Conservation (phyloP, 2,113 vertebrate genomes). For the Riparia riparia region DNA sequence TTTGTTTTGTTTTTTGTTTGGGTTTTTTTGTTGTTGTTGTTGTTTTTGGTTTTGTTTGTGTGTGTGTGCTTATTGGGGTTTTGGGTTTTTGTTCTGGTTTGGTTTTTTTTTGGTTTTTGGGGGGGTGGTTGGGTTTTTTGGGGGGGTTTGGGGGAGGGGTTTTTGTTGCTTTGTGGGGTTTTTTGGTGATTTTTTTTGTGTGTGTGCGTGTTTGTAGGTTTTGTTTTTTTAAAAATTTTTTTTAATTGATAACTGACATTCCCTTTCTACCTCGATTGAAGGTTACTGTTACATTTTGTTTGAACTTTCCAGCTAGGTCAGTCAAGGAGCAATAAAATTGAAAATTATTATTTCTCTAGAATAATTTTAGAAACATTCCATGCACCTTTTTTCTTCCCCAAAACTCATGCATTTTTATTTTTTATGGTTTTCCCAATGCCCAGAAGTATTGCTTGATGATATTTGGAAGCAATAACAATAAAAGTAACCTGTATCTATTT, state of each 20-base stretch:
- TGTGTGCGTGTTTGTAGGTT: too few relatives aligned
- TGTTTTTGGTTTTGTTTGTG: too few relatives aligned
- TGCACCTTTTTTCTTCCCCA: not conserved
- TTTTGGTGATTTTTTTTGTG: too few relatives aligned
- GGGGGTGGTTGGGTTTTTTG: too few relatives aligned
- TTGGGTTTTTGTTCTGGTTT: too few relatives aligned
- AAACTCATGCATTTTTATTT: not conserved
- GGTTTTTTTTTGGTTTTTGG: not conserved
- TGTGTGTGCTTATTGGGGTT: too few relatives aligned
- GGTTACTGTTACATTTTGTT: not conserved
- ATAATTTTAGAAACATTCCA: not conserved
- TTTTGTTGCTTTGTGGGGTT: too few relatives aligned
- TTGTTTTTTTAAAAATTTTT: not conserved
- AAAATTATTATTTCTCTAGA: not conserved
- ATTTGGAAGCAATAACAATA: not conserved
- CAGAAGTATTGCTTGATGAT: not conserved
- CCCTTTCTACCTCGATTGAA: not conserved
- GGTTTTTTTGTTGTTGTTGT: too few relatives aligned
- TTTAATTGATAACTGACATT: not conserved
- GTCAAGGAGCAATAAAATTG: not conserved
- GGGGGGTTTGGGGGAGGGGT: too few relatives aligned
- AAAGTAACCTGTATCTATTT: not conserved
- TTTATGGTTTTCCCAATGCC: not conserved
- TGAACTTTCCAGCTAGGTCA: not conserved
- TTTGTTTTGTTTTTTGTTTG: too few relatives aligned